phyloP scores from a whole-genome alignment of 2,888 invertebrate genomes.

The Pimpla rufipes region DNA sequence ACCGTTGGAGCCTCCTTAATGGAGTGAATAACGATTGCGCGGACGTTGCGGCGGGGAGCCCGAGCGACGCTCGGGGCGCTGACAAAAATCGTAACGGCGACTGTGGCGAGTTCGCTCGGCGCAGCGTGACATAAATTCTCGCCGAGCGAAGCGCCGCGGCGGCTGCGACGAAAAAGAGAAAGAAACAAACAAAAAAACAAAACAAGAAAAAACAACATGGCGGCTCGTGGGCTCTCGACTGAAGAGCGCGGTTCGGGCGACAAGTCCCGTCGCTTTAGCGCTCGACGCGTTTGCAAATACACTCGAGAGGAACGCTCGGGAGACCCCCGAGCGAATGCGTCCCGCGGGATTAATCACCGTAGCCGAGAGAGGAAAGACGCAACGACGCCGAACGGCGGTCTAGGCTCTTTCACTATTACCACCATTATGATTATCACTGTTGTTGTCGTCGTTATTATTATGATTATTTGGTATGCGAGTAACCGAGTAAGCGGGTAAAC shows the following conservation, averaged over 20 bases:
- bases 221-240: background rate
- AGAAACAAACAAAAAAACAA: conserved; percentile 9
- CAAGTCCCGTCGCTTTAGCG: background rate
- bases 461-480: conserved; percentile 20
- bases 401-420: background rate
- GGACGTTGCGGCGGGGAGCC: conserved; percentile 4
- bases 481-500: conserved; percentile 67
- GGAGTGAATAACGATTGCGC: conserved; percentile 47
- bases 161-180: background rate
- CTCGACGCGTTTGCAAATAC: conserved; percentile 47
- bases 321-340: conserved; percentile 39
- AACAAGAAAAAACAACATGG: background rate
- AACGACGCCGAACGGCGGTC: conserved; percentile 19
- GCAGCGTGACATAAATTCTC: conserved; percentile 59
- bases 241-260: background rate
- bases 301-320: conserved; percentile 30
- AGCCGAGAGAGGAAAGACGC: background rate
- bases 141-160: background rate
- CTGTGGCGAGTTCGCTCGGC: conserved; percentile 32
- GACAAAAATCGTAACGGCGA: conserved; percentile 47
- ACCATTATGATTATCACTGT: conserved; percentile 7
- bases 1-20: conserved; percentile 50
- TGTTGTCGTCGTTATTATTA: conserved; percentile 23
- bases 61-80: background rate
- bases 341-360: conserved; percentile 41